Conservation (phyloP, 2,797 vertebrate genomes). For the Sparus aurata region DNA sequence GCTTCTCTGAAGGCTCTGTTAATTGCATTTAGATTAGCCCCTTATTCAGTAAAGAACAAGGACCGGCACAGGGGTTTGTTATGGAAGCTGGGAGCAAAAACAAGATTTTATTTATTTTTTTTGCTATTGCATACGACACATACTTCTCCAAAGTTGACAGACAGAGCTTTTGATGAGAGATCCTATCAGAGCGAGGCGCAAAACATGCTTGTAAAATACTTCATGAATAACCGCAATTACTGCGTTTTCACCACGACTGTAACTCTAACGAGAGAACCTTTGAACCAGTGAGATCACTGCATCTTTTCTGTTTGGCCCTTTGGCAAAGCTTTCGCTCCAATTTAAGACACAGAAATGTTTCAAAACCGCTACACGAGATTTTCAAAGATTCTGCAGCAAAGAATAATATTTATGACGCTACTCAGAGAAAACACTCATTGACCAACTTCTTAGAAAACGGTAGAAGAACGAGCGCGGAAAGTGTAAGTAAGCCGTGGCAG, state of each 20-base stretch:
- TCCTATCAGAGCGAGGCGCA: conserved; percentile 19
- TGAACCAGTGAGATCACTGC: conserved; percentile 35
- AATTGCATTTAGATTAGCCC: conserved; percentile 87
- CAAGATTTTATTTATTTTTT: conserved; percentile 10
- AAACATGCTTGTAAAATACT: conserved; percentile 36
- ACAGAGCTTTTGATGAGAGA: conserved; percentile 35
- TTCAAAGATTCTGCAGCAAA: conserved; percentile 16
- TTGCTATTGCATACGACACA: not conserved
- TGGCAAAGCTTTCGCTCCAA: conserved; percentile 40
- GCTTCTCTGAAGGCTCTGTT: conserved; percentile 75
- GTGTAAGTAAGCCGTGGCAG: conserved; percentile 57
- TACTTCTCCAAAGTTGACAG: conserved; percentile 32
- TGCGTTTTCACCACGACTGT: conserved; percentile 44
- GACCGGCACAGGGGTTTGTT: conserved; percentile 67
- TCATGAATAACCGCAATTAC: conserved; percentile 34
- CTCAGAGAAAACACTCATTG: conserved; percentile 9
- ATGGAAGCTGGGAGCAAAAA: conserved; percentile 48
- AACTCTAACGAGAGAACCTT: conserved; percentile 38
- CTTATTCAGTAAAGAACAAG: conserved; percentile 72
- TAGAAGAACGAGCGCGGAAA: not conserved
- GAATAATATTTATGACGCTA: conserved; percentile 3
- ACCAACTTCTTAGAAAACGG: conserved; percentile 33
- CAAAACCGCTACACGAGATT: conserved; percentile 20
- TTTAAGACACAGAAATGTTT: conserved; percentile 29
- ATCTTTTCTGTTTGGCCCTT: conserved; percentile 55